A percentile compares a stretch with the other conserved stretches of the same genome.
Conservation (phyloP, 2,888 invertebrate species). For the Gibbula magus region DNA sequence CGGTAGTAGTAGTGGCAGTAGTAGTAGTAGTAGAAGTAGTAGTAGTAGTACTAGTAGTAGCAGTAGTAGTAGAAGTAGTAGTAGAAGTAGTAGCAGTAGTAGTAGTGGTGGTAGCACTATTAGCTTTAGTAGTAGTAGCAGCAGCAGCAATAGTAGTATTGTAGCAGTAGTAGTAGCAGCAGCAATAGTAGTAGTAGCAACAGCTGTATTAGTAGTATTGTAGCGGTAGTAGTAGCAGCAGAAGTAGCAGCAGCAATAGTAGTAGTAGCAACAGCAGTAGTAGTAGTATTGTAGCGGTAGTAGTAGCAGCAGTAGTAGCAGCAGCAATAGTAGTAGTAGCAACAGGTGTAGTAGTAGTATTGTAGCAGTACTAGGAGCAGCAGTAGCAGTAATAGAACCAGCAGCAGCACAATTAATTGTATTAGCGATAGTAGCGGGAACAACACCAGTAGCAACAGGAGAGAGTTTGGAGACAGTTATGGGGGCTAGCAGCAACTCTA, state of each 20-base stretch:
- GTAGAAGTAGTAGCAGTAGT: conserved; percentile 1
- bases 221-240: neutral
- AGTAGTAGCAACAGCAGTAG: neutral
- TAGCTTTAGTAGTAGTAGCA: neutral
- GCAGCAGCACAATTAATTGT: neutral
- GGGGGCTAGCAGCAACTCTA: neutral
- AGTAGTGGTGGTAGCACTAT: neutral
- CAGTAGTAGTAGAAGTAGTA: conserved; percentile 16
- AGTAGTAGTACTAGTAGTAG: conserved; percentile 22
- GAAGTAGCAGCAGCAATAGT: neutral
- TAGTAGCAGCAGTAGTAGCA: neutral
- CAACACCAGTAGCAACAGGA: neutral
- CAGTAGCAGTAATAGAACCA: neutral
- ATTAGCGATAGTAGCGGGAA: neutral
- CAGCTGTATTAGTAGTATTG: neutral
- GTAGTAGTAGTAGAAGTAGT: neutral
- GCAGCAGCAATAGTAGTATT: neutral
- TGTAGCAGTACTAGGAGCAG: neutral
- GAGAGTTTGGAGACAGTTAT: neutral
- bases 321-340: neutral
- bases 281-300: neutral
- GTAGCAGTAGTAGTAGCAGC: neutral
- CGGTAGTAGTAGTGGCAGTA: neutral
- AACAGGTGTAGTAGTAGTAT: neutral
- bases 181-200: neutral